These are phyloP conservation scores for Mycetomoellerius zeteki DNA, from an alignment of 1,140 invertebrate species.

Conservation along the genomic window DNA sequence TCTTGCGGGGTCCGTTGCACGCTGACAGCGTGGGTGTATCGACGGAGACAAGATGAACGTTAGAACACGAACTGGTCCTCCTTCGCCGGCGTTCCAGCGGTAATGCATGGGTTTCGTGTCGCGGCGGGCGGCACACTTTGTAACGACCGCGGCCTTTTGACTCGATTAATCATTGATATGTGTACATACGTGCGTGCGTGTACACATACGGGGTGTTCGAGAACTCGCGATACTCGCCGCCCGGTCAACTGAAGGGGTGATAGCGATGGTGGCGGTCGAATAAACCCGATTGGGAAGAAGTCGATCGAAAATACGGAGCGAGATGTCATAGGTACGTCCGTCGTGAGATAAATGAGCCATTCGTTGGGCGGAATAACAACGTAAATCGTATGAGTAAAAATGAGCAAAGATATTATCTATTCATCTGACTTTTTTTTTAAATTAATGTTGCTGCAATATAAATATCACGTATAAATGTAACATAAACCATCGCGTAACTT, in stretches of 20 bases:
- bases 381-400: background rate
- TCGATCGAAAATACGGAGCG: background rate
- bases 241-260: background rate
- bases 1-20: slow-evolving; percentile 39
- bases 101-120: slow-evolving; percentile 86
- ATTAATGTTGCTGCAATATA: background rate
- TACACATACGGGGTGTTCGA: slow-evolving; percentile 60
- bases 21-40: slow-evolving; percentile 81
- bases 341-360: slow-evolving; percentile 40
- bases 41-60: slow-evolving; percentile 82
- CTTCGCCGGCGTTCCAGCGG: slow-evolving; percentile 76
- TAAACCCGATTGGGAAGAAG: too few species aligned
- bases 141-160: slow-evolving; percentile 86
- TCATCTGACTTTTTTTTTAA: background rate
- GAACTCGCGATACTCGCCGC: slow-evolving; percentile 42
- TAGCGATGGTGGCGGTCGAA: background rate
- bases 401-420: too few species aligned
- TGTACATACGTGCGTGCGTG: slow-evolving; percentile 76
- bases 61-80: slow-evolving; percentile 83
- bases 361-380: slow-evolving; percentile 6
- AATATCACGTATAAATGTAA: background rate
- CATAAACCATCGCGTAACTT: background rate
- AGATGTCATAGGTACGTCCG: slow-evolving; percentile 8
- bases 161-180: slow-evolving; percentile 87
- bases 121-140: slow-evolving; percentile 87